Evolutionary conservation across 2,113 vertebrate species (phyloP).

Genomic region (Microcebus tavaratra): DNA sequence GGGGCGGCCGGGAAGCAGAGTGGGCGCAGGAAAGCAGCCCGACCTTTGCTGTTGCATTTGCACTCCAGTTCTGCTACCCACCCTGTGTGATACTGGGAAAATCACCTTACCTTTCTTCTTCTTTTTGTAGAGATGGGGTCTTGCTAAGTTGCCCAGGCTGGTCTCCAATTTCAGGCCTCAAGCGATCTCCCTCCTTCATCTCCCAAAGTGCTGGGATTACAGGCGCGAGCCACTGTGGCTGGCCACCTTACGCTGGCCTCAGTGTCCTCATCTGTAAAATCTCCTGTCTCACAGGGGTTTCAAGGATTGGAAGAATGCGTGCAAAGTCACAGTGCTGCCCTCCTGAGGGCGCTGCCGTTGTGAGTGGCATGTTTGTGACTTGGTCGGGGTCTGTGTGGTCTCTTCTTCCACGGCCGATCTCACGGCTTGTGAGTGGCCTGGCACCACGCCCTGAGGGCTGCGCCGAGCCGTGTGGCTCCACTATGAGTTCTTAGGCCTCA

Average conservation of each 20-base stretch:
- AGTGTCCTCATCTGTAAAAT: neutral
- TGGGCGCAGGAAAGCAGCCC: neutral
- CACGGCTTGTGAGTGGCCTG: neutral
- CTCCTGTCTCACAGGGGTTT: neutral
- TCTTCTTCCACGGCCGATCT: neutral
- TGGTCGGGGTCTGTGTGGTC: neutral
- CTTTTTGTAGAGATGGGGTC: too few species aligned
- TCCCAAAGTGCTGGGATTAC: too few species aligned
- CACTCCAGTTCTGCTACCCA: neutral
- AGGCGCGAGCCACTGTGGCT: too few species aligned
- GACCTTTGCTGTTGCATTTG: neutral
- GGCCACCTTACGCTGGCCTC: neutral
- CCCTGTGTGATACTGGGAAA: neutral
- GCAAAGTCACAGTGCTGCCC: too few species aligned
- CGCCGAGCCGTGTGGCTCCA: neutral
- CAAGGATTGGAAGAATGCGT: neutral
- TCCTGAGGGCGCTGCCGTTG: fast-evolving
- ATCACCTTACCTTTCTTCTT: neutral
- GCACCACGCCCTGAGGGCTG: neutral
- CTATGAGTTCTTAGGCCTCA: neutral
- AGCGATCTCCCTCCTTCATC: too few species aligned
- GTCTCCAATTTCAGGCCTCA: too few species aligned
- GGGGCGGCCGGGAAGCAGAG: neutral
- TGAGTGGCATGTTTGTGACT: neutral
- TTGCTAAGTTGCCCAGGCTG: too few species aligned